Evolutionary conservation across 2,888 invertebrate genomes (phyloP).

Genomic region (Acleris holmiana): DNA sequence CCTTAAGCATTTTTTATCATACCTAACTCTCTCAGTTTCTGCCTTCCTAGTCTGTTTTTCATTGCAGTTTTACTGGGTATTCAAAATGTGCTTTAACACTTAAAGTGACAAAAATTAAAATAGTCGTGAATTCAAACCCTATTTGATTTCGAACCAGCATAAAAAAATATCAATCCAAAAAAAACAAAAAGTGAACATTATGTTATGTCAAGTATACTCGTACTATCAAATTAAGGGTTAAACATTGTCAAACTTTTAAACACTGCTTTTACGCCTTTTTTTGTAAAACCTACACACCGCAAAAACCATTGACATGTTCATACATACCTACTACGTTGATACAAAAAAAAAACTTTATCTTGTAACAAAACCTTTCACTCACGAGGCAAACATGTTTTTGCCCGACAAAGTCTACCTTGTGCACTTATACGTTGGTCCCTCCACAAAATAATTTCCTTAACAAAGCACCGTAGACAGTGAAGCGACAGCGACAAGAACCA

Average conservation of each 20-base stretch:
- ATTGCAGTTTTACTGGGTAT: no score
- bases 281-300: neutral
- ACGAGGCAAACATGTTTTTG: slow-evolving; percentile 15
- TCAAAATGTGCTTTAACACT: no score
- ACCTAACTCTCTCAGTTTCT: no score
- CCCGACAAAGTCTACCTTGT: slow-evolving; percentile 11
- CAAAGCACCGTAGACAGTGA: slow-evolving; percentile 63
- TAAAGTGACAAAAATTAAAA: no score
- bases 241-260: neutral
- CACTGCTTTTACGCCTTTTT: neutral
- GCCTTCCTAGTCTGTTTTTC: no score
- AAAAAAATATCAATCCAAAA: no score
- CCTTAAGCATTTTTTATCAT: no score
- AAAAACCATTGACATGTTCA: neutral
- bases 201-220: no score
- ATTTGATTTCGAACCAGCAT: no score
- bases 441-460: slow-evolving; percentile 53
- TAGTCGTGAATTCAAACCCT: no score
- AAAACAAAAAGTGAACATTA: no score
- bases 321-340: neutral
- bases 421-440: slow-evolving; percentile 23
- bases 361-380: slow-evolving; percentile 15
- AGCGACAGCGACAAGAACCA: slow-evolving; percentile 72
- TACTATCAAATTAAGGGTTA: no score
- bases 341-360: slow-evolving; percentile 11